Conservation (phyloP, 2,797 vertebrate genomes). For the Melanotaenia trifasciata region DNA sequence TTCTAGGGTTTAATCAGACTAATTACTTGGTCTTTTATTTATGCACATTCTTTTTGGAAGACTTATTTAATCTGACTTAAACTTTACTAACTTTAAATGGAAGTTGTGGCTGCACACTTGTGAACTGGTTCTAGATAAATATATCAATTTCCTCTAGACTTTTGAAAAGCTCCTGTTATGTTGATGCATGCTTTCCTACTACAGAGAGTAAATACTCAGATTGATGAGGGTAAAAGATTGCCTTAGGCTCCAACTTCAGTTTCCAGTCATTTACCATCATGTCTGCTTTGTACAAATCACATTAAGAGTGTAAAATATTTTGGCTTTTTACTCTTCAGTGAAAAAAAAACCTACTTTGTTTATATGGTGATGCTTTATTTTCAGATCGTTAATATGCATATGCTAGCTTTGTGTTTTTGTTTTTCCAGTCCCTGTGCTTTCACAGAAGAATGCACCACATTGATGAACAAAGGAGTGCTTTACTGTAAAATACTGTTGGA, state of each 20-base stretch:
- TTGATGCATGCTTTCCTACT: conserved; percentile 50
- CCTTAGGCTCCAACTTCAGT: conserved; percentile 47
- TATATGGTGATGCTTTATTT: background rate
- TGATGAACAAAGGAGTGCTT: background rate
- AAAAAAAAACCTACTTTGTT: background rate
- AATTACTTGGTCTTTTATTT: conserved; percentile 2
- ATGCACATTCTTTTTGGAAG: background rate
- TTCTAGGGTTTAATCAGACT: conserved; percentile 32
- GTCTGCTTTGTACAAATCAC: conserved; percentile 36
- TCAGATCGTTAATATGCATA: conserved; percentile 4
- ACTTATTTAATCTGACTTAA: background rate
- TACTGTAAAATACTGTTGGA: conserved; percentile 8
- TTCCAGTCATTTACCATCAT: conserved; percentile 47
- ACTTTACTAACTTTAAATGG: background rate
- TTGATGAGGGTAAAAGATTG: conserved; percentile 50
- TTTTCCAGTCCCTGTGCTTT: background rate
- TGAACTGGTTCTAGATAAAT: conserved; percentile 18
- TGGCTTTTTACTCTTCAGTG: conserved; percentile 11
- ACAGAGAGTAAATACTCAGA: conserved; percentile 39
- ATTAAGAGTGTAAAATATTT: conserved; percentile 16
- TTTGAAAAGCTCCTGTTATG: conserved; percentile 36
- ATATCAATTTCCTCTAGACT: conserved; percentile 30
- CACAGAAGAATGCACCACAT: background rate
- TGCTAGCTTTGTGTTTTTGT: background rate
- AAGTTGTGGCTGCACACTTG: conserved; percentile 17